Conservation (phyloP, 2,113 vertebrate genomes). For the Gila orcuttii region DNA sequence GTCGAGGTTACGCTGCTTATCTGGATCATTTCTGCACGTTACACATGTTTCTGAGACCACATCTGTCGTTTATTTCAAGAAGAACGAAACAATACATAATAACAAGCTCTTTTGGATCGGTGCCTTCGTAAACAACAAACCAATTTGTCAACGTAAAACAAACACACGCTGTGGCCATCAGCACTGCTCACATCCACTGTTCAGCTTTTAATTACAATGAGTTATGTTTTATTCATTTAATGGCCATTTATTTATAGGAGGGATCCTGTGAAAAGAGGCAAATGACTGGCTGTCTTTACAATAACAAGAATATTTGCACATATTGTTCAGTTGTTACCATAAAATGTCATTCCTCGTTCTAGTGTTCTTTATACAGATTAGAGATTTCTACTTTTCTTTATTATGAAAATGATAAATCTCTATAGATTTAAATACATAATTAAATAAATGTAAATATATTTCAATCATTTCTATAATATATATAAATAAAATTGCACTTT, state of each 20-base stretch:
- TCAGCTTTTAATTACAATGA: background rate
- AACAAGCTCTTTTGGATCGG: conserved; percentile 12
- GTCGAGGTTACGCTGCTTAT: background rate
- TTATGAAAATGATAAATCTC: background rate
- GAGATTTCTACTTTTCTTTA: background rate
- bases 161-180: conserved; percentile 30
- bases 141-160: background rate
- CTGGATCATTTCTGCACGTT: background rate
- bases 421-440: background rate
- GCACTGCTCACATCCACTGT: background rate
- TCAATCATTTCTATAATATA: background rate
- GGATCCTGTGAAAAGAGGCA: background rate
- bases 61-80: conserved; percentile 37
- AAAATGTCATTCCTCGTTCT: background rate
- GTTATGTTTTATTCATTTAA: conserved; percentile 7
- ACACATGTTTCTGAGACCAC: background rate
- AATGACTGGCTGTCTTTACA: background rate
- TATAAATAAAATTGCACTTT: background rate
- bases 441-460: background rate
- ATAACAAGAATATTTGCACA: background rate
- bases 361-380: background rate
- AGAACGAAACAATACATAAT: conserved; percentile 15
- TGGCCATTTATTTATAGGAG: background rate
- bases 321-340: background rate
- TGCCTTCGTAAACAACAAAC: conserved; percentile 30